Base-by-base conservation (phyloP, 2,113 vertebrate species). In the Nibea albiflora region DNA sequence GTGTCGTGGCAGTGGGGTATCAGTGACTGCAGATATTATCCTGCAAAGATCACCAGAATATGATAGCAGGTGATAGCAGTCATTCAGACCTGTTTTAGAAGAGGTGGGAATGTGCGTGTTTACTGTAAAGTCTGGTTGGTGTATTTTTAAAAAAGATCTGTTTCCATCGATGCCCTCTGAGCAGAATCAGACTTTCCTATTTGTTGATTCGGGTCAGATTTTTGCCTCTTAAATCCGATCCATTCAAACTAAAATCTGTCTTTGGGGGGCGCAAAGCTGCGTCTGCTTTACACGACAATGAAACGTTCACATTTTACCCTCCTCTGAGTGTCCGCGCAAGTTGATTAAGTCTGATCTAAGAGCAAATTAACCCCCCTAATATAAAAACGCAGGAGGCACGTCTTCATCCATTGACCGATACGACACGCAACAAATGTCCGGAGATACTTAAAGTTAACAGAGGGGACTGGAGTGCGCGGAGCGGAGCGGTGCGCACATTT, bases 21-120 rank as follows among this genome's bases (percentile, higher is more conserved):
- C 83, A 83, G 80, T 84, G 78, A 79, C 80, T 42, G 76, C 71
- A 66, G 62, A 78, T 87, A 76, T 81, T 54, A 83, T 71, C 17
- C 82, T 71, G 76, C 22, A 70, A 69, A 72, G 78, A 86, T 78
- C 56, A 62, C 83, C 68, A 73, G 61, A 88, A 84, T 78, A 82
- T 80, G 81, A 87, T 76, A 73, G 70, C 73, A 83, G 72, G 76
- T 84, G 86, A 83, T 85, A 52, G 46, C 61, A 11, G 24, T 71
- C 77, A 28, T 44, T 66, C 57, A 56, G 35, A 5, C 49, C 35
- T 73, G 69, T 54, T 81, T 76, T 64, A 26, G 64, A 42, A 65
- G 42, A 50, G 60, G 11, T 8, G 20, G 15, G 31, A 22, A 47
- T 26, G 49, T 80, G 49, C 71, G 71, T 68, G 56, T 73, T 76